Evolutionary conservation across 2,888 invertebrate genomes (phyloP).

Genomic region (Micropterix aruncella): DNA sequence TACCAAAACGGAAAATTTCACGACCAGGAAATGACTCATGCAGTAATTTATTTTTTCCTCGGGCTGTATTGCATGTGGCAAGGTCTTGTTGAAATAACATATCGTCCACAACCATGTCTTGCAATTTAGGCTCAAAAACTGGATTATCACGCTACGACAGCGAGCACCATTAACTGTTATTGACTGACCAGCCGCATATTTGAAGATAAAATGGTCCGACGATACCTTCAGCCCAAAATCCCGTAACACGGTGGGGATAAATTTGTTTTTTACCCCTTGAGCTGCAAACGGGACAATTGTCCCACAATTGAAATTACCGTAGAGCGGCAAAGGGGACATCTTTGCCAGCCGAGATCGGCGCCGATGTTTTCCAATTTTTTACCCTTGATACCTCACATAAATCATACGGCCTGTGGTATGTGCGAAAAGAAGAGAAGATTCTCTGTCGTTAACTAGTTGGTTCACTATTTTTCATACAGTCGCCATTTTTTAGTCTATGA

Average conservation of each 20-base stretch:
- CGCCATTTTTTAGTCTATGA: too few relatives aligned
- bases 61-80: slow-evolving; percentile 1
- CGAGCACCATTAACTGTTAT: slow-evolving; percentile 2
- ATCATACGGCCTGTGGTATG: too few relatives aligned
- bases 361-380: too few relatives aligned
- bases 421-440: too few relatives aligned
- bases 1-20: slow-evolving; percentile 4
- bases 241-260: not conserved
- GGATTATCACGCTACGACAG: slow-evolving; percentile 1
- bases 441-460: too few relatives aligned
- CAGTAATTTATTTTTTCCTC: slow-evolving; percentile 4
- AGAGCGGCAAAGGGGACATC: too few relatives aligned
- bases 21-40: slow-evolving; percentile 1
- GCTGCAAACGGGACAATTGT: too few relatives aligned
- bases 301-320: too few relatives aligned
- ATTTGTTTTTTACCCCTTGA: too few relatives aligned
- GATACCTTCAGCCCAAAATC: not conserved
- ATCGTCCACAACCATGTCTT: slow-evolving; percentile 4
- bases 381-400: too few relatives aligned
- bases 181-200: slow-evolving; percentile 1
- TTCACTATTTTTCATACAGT: too few relatives aligned
- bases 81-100: not conserved
- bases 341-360: too few relatives aligned
- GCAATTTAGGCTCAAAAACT: slow-evolving; percentile 1
- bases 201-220: slow-evolving; percentile 1